Base-by-base conservation (phyloP, 1,140 invertebrate species). In the Aphidius ervi region DNA sequence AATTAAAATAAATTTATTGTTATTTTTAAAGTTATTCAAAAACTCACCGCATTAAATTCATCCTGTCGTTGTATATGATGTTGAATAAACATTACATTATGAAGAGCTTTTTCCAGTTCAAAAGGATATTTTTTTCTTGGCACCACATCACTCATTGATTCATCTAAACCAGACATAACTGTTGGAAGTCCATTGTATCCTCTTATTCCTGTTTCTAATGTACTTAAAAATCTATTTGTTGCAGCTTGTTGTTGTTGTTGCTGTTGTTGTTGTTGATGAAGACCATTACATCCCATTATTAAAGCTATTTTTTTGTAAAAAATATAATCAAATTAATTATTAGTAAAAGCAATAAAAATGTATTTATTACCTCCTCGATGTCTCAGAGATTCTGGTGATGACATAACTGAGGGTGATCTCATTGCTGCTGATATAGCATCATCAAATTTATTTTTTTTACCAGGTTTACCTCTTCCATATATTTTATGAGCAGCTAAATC, bases 11-110 rank as follows among this genome's bases (percentile, higher is more conserved):
- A 46, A 9, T 56, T 5, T 37, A 9, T 40, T 46, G 37, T 47
- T 50, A 8, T 50, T 23, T 2, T 50, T 49, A 9, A 1, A 6
- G 6, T 23, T 45, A 23, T 6, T 45, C 39, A 54, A 59, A 48
- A 56, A 77, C 84, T 81, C 81, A 96, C 94, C 80, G 93, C 91
- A 81, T 95, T 93, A 74, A 94, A 96, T 75, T 94, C 92, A 74
- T 97, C 94, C 71, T 94, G 91, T 9, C 93, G 85, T 68, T 93
- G 90, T 83, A 95, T 94, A 68, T 95, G 94, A 74, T 95, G 92
- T 67, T 95, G 92, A 65, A 97, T 95, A 72, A 97, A 97, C 86
- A 94, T 93, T 39, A 96, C 91, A 74, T 96, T 96, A 69, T 95
- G 91, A 63, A 97, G 90, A 40, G 94, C 93, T 74, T 95, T 94